Evolutionary conservation across 1,140 invertebrate genomes (phyloP).

Genomic region (Tetragnatha versicolor): DNA sequence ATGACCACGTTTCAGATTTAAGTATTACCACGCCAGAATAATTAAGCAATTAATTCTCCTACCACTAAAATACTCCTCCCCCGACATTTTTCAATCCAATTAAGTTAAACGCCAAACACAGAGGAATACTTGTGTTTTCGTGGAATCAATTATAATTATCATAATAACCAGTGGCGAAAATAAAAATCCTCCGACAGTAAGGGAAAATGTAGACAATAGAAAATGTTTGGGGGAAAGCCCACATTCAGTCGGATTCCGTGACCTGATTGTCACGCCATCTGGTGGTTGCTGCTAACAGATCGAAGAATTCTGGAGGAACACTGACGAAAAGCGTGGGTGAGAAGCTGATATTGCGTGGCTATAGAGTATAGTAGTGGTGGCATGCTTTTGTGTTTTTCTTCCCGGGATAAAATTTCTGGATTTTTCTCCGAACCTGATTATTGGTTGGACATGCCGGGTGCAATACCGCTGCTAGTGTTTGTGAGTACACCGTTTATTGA

Average conservation of each 20-base stretch:
- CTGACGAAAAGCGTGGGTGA: conserved; percentile 34
- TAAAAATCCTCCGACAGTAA: background rate
- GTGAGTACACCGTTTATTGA: conserved; percentile 1
- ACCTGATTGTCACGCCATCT: conserved; percentile 33
- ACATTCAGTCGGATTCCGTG: conserved; percentile 34
- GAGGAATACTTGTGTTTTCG: background rate
- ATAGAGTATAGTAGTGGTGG: conserved; percentile 11
- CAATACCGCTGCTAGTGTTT: background rate
- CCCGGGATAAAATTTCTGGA: conserved; percentile 21
- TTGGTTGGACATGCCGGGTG: background rate
- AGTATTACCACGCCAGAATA: background rate
- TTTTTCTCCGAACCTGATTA: conserved; percentile 22
- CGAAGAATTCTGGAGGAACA: conserved; percentile 22
- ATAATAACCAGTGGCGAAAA: conserved; percentile 34
- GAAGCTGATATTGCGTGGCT: conserved; percentile 26
- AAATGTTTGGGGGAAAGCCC: conserved; percentile 41
- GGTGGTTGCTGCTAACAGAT: conserved; percentile 26
- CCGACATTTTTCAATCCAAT: background rate
- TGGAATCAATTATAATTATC: conserved; percentile 50
- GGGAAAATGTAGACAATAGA: conserved; percentile 6
- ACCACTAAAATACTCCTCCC: background rate
- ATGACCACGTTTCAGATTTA: background rate
- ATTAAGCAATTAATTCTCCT: background rate
- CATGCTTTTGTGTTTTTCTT: conserved; percentile 5
- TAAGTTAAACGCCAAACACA: conserved; percentile 18